Evolutionary conservation across 2,113 vertebrate species (phyloP).

Genomic region (Notothenia rossii): DNA sequence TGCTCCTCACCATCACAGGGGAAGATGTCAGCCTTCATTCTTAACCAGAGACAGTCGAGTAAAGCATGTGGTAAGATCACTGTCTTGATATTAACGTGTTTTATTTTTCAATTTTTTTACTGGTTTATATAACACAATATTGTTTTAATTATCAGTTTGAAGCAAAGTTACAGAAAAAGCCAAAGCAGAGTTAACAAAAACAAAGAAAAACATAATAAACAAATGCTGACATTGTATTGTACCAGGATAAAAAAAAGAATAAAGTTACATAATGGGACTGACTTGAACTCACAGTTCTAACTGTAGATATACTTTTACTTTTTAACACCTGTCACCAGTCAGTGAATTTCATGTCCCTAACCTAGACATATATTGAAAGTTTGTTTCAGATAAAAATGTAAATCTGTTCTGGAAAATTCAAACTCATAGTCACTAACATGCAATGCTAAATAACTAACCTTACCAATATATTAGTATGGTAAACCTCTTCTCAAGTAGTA

Average conservation of each 20-base stretch:
- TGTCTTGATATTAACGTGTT: not conserved
- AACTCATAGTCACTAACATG: not conserved
- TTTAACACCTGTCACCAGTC: not conserved
- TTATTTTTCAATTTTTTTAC: not conserved
- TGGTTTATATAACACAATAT: slow-evolving; percentile 1
- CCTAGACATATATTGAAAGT: not conserved
- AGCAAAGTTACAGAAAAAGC: not conserved
- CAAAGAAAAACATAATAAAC: not conserved
- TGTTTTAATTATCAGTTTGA: slow-evolving; percentile 26
- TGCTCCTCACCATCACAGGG: slow-evolving; percentile 7
- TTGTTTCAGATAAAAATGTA: not conserved
- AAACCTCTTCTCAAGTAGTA: not conserved
- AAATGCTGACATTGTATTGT: not conserved
- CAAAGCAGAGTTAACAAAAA: not conserved
- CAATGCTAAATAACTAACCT: not conserved
- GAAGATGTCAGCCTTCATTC: slow-evolving; percentile 14
- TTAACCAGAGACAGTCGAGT: slow-evolving; percentile 22
- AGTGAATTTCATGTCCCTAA: not conserved
- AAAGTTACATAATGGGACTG: not conserved
- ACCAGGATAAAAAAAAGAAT: not conserved
- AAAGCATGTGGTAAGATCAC: slow-evolving; percentile 1
- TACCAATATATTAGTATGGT: not conserved
- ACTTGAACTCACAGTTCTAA: not conserved
- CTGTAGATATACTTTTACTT: not conserved
- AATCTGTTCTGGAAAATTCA: no score